Evolutionary conservation across 2,797 vertebrate genomes (phyloP).

Genomic region (Sebastes nivosus): DNA sequence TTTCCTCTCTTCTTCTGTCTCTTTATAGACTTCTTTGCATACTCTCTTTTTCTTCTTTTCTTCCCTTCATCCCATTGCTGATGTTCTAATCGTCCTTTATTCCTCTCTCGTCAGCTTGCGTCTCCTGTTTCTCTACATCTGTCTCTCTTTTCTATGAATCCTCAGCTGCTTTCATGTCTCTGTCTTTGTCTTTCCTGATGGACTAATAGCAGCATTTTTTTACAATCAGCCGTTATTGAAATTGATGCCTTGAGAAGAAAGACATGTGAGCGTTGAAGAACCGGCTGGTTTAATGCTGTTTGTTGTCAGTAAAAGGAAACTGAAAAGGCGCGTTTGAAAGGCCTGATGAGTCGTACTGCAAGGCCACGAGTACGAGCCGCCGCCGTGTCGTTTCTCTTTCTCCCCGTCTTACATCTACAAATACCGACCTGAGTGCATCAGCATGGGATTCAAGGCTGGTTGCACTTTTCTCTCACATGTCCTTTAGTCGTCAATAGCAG

Average conservation of each 20-base stretch:
- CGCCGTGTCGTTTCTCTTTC: background rate
- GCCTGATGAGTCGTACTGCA: conserved; percentile 23
- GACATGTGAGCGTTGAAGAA: background rate
- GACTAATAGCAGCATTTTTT: background rate
- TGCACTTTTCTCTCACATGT: conserved; percentile 57
- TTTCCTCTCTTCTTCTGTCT: background rate
- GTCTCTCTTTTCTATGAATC: background rate
- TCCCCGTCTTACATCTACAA: background rate
- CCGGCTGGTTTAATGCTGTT: conserved; percentile 18
- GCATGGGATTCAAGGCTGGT: conserved; percentile 37
- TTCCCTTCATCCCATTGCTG: background rate
- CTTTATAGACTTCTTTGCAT: background rate
- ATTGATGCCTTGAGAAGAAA: conserved; percentile 1
- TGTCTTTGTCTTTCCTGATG: background rate
- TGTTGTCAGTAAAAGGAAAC: conserved; percentile 16
- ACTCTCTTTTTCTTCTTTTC: background rate
- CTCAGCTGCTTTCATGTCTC: background rate
- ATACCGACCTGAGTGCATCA: conserved; percentile 18
- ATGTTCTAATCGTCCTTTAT: background rate
- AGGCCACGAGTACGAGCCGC: conserved; percentile 44
- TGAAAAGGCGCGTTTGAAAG: conserved; percentile 55
- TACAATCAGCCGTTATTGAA: background rate
- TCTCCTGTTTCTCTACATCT: background rate
- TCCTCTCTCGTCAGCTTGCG: background rate
- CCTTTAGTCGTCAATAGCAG: conserved; percentile 14